Evolutionary conservation across 2,888 invertebrate genomes (phyloP).

Genomic region (Ornithoptera alexandrae): DNA sequence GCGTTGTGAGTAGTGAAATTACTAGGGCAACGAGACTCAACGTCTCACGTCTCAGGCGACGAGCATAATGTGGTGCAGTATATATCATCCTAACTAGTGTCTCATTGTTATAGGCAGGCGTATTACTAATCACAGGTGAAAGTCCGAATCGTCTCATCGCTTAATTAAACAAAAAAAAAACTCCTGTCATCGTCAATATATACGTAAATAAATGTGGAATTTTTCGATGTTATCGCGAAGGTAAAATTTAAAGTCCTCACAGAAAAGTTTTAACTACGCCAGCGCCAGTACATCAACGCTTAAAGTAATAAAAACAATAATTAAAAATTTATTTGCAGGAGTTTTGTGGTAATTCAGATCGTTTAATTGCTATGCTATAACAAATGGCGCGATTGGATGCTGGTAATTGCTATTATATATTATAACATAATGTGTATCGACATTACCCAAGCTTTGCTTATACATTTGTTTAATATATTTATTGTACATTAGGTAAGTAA

Average conservation of each 20-base stretch:
- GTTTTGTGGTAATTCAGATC: conserved; percentile 7
- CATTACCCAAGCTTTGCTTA: background rate
- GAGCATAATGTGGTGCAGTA: too few species aligned
- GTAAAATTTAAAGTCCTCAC: background rate
- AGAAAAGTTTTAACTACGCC: background rate
- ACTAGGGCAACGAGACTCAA: too few species aligned
- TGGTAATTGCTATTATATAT: background rate
- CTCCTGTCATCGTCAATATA: background rate
- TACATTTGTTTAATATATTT: background rate
- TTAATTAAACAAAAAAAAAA: background rate
- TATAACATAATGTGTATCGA: background rate
- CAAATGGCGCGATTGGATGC: background rate
- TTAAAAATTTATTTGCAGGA: conserved; percentile 11
- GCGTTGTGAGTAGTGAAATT: too few species aligned
- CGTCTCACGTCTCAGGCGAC: too few species aligned
- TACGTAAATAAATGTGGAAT: background rate
- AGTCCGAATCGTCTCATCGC: too few species aligned
- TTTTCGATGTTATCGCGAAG: background rate
- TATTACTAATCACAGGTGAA: too few species aligned
- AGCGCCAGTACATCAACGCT: conserved; percentile 2
- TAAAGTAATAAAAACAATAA: conserved; percentile 20
- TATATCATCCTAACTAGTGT: too few species aligned
- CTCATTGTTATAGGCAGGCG: too few species aligned
- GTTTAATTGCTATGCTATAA: conserved; percentile 9
- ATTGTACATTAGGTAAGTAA: background rate